Evolutionary conservation across 2,888 invertebrate species (phyloP), one percentile per base, ranked within the genome.

Genomic region (Charanyca ferruginea): DNA sequence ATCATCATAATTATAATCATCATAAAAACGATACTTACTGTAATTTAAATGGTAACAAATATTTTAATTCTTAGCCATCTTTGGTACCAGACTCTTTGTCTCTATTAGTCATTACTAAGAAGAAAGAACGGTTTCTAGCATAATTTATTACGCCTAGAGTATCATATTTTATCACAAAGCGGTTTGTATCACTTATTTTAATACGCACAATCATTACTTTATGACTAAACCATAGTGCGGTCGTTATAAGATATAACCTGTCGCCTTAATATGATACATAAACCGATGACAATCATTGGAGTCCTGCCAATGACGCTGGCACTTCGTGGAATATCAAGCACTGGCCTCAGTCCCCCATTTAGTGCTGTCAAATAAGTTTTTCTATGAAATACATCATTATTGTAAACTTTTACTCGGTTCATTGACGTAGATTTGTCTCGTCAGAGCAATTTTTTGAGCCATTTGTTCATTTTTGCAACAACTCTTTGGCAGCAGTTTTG

Each of bases 291-390:
- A 84, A 84, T 85, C 68, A 79, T 86, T 91, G 91, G 91, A 82
- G 55, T 38, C 23, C 47, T 81, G 92, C 92, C 92, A 93, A 85
- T 82, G 83, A 65, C 80, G 78, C 60, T 78, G 82, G 77, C 79
- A 84, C 82, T 89, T 90, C 89, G 78, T 32, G 69, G 89, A 89
- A 89, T 35, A 62, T 38, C 69, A 72, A 72, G 53, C 65, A 65
- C 28, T 66, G 79, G 71, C 78, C 75, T 72, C 64, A 16, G 72
- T 66, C 71, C 71, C 61, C 72, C 72, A 73, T 66, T 77, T 68
- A 64, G 45, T 55, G 73, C 77, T 80, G 84, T 83, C 85, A 81
- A 74, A 77, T 61, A 7, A 48, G 20, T 70, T 73, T 77, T 85
- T 86, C 85, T 80, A 73, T 68, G 63, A 75, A 83, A 85, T 66